phyloP scores from a whole-genome alignment of 37 sponge, comb jelly and placozoan genomes.

The Crambe crambe region DNA sequence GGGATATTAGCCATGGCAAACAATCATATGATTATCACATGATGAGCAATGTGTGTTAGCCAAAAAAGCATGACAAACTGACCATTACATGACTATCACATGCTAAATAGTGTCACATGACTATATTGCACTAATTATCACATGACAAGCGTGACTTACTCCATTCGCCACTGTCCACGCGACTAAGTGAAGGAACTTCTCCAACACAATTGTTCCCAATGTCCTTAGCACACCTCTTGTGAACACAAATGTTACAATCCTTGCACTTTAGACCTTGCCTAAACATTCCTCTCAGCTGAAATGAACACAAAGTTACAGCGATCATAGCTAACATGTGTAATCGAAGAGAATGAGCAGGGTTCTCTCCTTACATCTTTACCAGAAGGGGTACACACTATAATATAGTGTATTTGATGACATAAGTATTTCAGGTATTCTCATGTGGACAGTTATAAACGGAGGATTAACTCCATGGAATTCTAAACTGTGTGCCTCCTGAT shows the following conservation, averaged over 20 bases:
- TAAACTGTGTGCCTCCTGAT: no score
- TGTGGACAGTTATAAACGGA: no score
- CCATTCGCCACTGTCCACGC: conserved; percentile 65
- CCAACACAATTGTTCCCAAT: conserved; percentile 83
- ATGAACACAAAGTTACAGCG: not conserved
- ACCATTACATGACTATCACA: no score
- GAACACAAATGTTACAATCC: conserved; percentile 84
- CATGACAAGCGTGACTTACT: conserved; percentile 38
- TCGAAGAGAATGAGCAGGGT: no score
- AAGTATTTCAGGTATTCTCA: no score
- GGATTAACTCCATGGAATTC: no score
- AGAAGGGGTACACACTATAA: no score
- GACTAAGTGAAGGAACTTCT: conserved; percentile 72
- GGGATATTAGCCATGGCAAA: conserved; percentile 12
- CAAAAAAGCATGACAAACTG: not conserved
- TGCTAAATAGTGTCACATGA: no score
- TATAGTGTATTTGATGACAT: no score
- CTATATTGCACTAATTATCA: no score
- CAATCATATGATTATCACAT: conserved; percentile 28
- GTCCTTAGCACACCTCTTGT: conserved; percentile 83
- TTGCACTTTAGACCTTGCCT: conserved; percentile 85
- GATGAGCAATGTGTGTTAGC: not conserved
- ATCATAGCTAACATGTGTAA: not conserved
- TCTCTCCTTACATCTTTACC: no score
- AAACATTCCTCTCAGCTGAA: conserved; percentile 77